These are phyloP conservation scores for Drosophila macrospina DNA, from an alignment of 2,888 invertebrate species.

Conservation along the genomic window DNA sequence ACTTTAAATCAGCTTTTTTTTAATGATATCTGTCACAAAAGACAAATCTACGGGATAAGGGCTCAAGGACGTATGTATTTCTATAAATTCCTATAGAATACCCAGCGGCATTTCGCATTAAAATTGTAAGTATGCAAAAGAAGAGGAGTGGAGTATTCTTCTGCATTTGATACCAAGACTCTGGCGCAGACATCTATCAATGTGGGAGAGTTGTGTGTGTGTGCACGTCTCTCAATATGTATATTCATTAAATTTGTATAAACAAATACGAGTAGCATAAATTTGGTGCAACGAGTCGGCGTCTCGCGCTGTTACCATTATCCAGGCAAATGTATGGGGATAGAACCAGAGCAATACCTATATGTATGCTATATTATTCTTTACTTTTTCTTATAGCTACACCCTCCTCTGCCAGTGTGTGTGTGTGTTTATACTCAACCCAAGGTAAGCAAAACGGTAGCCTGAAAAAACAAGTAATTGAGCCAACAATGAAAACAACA, in stretches of 20 bases:
- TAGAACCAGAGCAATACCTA: background rate
- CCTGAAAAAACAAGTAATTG: slow-evolving; percentile 76
- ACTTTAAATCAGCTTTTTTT: background rate
- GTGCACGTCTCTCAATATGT: slow-evolving; percentile 52
- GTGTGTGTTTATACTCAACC: slow-evolving; percentile 36
- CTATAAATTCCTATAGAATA: slow-evolving; percentile 21
- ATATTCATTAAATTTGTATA: slow-evolving; percentile 84
- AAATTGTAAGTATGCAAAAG: slow-evolving; percentile 33
- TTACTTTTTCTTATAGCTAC: slow-evolving; percentile 42
- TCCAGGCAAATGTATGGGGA: slow-evolving; percentile 38
- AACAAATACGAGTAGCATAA: slow-evolving; percentile 83
- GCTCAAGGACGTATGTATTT: slow-evolving; percentile 12
- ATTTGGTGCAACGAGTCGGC: slow-evolving; percentile 64
- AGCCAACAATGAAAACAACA: slow-evolving; percentile 73
- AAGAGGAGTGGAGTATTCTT: background rate
- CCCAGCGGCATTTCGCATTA: slow-evolving; percentile 17
- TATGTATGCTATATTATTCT: slow-evolving; percentile 64
- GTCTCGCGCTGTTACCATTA: slow-evolving; percentile 46
- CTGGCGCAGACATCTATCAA: slow-evolving; percentile 1
- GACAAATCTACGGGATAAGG: background rate
- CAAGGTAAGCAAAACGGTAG: slow-evolving; percentile 70
- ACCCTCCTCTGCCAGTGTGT: slow-evolving; percentile 6
- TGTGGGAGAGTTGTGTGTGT: slow-evolving; percentile 11
- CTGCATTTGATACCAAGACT: background rate
- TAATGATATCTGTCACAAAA: background rate